Base-by-base conservation (phyloP, 2,797 vertebrate genomes). In the Acestrorhynchus altus region DNA sequence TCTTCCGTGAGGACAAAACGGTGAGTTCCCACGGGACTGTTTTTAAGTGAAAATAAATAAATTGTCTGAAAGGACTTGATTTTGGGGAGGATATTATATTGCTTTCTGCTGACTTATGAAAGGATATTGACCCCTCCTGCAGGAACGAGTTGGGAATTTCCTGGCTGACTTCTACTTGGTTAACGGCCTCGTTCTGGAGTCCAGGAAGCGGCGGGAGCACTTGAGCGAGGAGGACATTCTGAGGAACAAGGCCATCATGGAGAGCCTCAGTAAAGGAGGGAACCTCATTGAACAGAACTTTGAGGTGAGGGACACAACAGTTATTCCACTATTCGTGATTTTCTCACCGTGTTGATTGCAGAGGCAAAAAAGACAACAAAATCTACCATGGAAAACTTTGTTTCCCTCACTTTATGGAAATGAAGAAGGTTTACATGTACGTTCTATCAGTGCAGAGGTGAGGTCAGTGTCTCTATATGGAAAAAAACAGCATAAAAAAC, bases 241-340 rank as follows among this genome's bases (percentile, higher is more conserved):
- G 88, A 94, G 98, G 84, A 99, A 99, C 86, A 99, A 99, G 91
- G 98, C 98, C 76, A 98, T 99, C 88, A 98, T 99, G 98, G 98
- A 99, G 93, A 99, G 97, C 87, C 93, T 99, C 77, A 99, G 98
- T 86, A 99, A 99, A 94, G 98, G 98, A 68, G 97, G 96, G 49
- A 97, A 95, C 86, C 89, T 99, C 81, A 95, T 97, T 80, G 98
- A 99, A 84, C 98, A 99, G 85, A 99, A 95, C 83, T 98, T 98
- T 72, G 98, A 99, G 96, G 98, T 98, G 91, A 47, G 9, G 0
- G 42, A 0, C 20, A 39, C 0, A 42, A 4, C 2, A 35, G 6
- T 35, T n/a, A 35, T 2, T 35, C 31, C 2, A 35, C 31, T n/a
- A n/a, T n/a, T n/a, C n/a, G n/a, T n/a, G n/a, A n/a, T n/a, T n/a